Evolutionary conservation across 30 jellyfish, hydroid and myxozoan genomes (phyloP).

Genomic region (Cassiopea andromeda): DNA sequence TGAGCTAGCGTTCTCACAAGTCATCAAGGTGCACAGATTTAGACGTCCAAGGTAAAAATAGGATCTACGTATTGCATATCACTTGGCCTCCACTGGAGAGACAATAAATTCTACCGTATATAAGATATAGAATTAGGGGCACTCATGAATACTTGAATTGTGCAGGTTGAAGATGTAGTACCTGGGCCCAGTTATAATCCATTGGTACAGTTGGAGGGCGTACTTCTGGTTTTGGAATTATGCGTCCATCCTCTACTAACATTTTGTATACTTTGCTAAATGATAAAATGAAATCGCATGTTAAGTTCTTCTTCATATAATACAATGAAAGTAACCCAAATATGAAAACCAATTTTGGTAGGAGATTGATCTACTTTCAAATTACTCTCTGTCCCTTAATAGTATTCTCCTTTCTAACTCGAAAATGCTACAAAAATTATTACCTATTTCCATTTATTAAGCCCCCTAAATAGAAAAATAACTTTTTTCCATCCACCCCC

Average conservation of each 20-base stretch:
- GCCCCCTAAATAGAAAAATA: too few species aligned
- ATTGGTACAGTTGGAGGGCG: slow-evolving; percentile 99
- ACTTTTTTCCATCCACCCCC: too few species aligned
- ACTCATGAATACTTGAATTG: not conserved
- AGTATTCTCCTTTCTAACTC: too few species aligned
- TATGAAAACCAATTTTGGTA: not conserved
- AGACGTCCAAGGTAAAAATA: too few species aligned
- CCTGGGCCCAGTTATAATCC: slow-evolving; percentile 99
- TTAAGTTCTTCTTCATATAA: not conserved
- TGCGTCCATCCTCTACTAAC: slow-evolving; percentile 68
- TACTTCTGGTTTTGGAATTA: slow-evolving; percentile 89
- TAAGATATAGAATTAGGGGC: not conserved
- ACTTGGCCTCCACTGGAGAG: too few species aligned
- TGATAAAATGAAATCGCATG: not conserved
- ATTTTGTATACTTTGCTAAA: slow-evolving; percentile 74
- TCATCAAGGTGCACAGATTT: too few species aligned
- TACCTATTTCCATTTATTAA: too few species aligned
- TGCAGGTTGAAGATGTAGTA: not conserved
- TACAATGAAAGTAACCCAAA: not conserved
- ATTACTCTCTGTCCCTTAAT: too few species aligned
- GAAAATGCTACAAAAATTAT: too few species aligned
- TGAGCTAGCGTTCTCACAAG: too few species aligned
- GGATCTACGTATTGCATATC: too few species aligned
- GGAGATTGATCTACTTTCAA: not conserved
- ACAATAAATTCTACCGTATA: too few species aligned